Evolutionary conservation across 2,113 vertebrate genomes (phyloP).

Genomic region (Notarius lentiginosus): DNA sequence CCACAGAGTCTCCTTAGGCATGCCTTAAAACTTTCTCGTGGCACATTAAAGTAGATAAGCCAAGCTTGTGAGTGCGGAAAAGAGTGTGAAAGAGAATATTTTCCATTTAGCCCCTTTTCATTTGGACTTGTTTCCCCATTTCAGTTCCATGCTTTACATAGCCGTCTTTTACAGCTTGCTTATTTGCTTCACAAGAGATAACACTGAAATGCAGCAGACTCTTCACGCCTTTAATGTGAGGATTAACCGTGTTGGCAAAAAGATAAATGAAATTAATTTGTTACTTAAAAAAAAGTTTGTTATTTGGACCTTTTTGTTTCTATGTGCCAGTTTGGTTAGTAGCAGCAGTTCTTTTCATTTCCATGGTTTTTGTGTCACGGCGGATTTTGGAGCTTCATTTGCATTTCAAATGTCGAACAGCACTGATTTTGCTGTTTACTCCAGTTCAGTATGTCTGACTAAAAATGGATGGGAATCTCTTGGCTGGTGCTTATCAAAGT

Average conservation of each 20-base stretch:
- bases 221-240: background rate
- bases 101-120: background rate
- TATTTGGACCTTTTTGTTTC: slow-evolving; percentile 29
- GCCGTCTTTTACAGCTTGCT: slow-evolving; percentile 18
- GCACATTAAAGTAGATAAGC: slow-evolving; percentile 27
- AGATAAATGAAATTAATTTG: slow-evolving; percentile 17
- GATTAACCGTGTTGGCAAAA: slow-evolving; percentile 31
- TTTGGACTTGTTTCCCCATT: slow-evolving; percentile 17
- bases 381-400: slow-evolving; percentile 39
- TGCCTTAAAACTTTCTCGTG: background rate
- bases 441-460: background rate
- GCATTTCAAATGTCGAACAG: slow-evolving; percentile 41
- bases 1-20: slow-evolving; percentile 4
- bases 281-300: background rate
- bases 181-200: slow-evolving; percentile 25
- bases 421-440: background rate
- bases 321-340: slow-evolving; percentile 45
- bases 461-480: background rate
- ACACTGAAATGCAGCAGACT: background rate
- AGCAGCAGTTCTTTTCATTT: background rate
- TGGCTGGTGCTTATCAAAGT: background rate
- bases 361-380: background rate
- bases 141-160: background rate
- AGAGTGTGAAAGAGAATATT: background rate
- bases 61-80: background rate